Evolutionary conservation across 2,888 invertebrate genomes (phyloP), one percentile per base, ranked within the genome.

Genomic region (Cinara cedri): DNA sequence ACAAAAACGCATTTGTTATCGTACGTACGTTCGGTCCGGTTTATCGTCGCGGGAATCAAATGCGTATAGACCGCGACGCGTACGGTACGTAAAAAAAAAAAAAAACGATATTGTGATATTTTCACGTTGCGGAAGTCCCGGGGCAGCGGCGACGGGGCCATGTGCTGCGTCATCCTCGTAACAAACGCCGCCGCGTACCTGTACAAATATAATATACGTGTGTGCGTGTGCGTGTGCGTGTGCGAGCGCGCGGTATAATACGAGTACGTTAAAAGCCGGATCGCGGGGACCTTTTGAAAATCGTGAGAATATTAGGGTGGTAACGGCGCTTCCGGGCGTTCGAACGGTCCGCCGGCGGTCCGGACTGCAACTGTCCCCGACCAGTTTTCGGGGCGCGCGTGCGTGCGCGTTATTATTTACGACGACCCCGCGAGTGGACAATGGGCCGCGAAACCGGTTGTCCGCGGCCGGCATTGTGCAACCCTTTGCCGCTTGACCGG

Each of bases 401-500:
- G 19, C 34, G 72, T 19, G 44, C 13, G 13, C 26, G 13, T 19
- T 34, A 72, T 72, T 72, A 54, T 63, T 63, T 42, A 63, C 68
- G 57, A 55, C 57, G 57, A 55, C 57, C 76, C 76, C 49, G 68
- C 55, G 24, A 57, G 68, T 66, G 76, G 76, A 78, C 76, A 78
- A 78, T 68, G 68, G 76, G 76, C 14, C 51, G n/a, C n/a, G 26
- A 57, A 78, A 78, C 76, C 76, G 76, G 76, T 78, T 78, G 68
- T 4, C 75, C 54, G 65, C 55, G 24, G 65, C 46, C 66, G 66
- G 13, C 66, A 68, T 78, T 68, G 76, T 34, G 76, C 76, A 60
- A 78, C 76, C 76, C 76, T 78, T 68, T 60, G 76, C 60, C 76
- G 76, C 76, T 78, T 78, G 76, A 78, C 76, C 76, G 76, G 76